Evolutionary conservation across 2,113 vertebrate species (phyloP).

Genomic region (Dunckerocampus dactyliophorus): DNA sequence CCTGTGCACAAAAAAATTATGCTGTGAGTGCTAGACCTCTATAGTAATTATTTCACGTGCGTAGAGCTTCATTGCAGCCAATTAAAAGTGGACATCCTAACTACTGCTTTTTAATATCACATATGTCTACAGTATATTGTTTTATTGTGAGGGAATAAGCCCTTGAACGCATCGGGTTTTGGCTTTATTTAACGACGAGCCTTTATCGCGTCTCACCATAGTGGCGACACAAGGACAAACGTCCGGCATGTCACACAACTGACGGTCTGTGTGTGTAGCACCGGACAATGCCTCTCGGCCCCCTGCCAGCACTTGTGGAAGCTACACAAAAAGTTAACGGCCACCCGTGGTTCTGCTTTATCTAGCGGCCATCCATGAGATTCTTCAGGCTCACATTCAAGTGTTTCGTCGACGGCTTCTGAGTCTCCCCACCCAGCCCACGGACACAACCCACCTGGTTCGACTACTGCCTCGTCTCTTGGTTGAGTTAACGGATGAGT

Average conservation of each 20-base stretch:
- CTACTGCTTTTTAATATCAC: no score
- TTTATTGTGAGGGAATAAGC: no score
- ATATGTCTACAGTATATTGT: no score
- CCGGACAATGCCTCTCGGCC: neutral
- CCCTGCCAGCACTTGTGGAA: neutral
- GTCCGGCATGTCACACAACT: neutral
- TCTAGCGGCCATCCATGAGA: conserved; percentile 79
- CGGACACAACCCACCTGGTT: conserved; percentile 18
- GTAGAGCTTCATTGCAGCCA: no score
- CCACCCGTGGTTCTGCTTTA: conserved; percentile 55
- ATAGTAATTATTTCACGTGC: no score
- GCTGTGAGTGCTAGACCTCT: no score
- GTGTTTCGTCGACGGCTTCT: conserved; percentile 95
- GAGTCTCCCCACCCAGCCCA: conserved; percentile 61
- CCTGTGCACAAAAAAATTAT: no score
- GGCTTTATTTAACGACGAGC: neutral
- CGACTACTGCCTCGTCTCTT: conserved; percentile 58
- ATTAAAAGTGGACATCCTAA: no score
- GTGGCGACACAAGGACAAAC: neutral
- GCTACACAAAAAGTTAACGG: conserved; percentile 3
- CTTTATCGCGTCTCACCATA: neutral
- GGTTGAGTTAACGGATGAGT: conserved; percentile 49
- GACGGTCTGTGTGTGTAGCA: neutral
- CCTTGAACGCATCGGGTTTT: no score
- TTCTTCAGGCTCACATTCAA: conserved; percentile 95